Conservation (phyloP, 2,113 vertebrate genomes). For the Micromys minutus region DNA sequence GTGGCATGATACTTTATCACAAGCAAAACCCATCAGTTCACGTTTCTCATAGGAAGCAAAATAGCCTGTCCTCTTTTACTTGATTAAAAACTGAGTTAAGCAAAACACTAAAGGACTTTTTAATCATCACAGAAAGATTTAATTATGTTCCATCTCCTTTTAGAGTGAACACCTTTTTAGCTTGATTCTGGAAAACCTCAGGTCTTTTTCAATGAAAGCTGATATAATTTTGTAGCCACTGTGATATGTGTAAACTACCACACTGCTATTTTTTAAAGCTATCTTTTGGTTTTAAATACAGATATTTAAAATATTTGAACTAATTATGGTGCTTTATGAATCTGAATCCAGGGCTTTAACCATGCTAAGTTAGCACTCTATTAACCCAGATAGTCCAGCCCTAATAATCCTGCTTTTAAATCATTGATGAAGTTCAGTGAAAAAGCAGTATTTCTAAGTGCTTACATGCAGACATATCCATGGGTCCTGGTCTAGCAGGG, state of each 20-base stretch:
- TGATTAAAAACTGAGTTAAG: slow-evolving; percentile 52
- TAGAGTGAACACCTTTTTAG: slow-evolving; percentile 43
- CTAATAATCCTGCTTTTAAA: slow-evolving; percentile 28
- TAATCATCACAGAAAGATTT: slow-evolving; percentile 61
- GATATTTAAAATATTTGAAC: not conserved
- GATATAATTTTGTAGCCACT: not conserved
- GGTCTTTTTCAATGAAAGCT: slow-evolving; percentile 38
- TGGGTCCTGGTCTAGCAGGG: not conserved
- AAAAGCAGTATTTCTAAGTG: not conserved
- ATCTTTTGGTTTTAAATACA: slow-evolving; percentile 36
- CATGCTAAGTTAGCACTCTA: not conserved
- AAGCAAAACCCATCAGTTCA: slow-evolving; percentile 40
- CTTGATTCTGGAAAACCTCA: not conserved
- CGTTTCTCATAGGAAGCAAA: not conserved
- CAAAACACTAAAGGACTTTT: slow-evolving; percentile 48
- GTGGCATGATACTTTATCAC: not conserved
- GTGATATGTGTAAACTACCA: slow-evolving; percentile 22
- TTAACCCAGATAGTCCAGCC: not conserved
- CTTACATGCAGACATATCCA: not conserved
- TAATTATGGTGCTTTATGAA: not conserved
- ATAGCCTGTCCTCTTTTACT: slow-evolving; percentile 10
- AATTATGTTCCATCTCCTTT: slow-evolving; percentile 46
- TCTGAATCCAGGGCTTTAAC: not conserved
- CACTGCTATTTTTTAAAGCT: not conserved
- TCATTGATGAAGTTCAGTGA: not conserved